Evolutionary conservation across 1,140 invertebrate genomes (phyloP), one percentile per base, ranked within the genome.

Genomic region (Pseudoatta argentina): DNA sequence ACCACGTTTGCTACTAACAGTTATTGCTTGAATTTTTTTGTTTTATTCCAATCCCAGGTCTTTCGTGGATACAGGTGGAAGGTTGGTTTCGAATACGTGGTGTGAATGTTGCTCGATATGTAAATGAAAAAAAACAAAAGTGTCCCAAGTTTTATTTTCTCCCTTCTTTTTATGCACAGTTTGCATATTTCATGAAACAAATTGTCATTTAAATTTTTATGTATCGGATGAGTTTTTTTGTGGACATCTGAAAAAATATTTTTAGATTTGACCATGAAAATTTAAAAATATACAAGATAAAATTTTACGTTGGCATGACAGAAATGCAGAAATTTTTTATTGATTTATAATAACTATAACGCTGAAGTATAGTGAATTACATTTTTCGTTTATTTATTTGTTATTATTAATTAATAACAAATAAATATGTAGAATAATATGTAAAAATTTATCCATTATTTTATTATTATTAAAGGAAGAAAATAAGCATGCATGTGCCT

Each of bases 41-140:
- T 91, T 92, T 92, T 85, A 88, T 94, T 95, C 94, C 94, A 92
- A 91, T 92, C 91, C 86, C 95, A 97, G 96, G 96, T 96, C 96
- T 96, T 95, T 95, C 96, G 96, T 94, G 96, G 96, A 96, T 95
- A 96, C 93, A 95, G 95, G 94, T 96, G 95, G 96, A 96, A 96
- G 96, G 96, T 97, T 96, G 96, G 96, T 96, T 90, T 91, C 82
- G 90, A 92, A 91, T 79, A 85, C 92, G 89, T 85, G 72, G 72
- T 88, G 87, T 87, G 88, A 90, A 89, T 85, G 79, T 88, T 86
- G 79, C 18, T 77, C 59, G 30, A 57, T 75, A 59, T 78, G 72
- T 83, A 69, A 82, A 82, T 82, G 57, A 34, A 55, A 72, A 67
- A 67, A 39, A 59, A 71, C 57, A 30, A 14, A 30, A 79, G 14